Evolutionary conservation across 2,797 vertebrate genomes (phyloP).

Genomic region (Sebastes goodei): DNA sequence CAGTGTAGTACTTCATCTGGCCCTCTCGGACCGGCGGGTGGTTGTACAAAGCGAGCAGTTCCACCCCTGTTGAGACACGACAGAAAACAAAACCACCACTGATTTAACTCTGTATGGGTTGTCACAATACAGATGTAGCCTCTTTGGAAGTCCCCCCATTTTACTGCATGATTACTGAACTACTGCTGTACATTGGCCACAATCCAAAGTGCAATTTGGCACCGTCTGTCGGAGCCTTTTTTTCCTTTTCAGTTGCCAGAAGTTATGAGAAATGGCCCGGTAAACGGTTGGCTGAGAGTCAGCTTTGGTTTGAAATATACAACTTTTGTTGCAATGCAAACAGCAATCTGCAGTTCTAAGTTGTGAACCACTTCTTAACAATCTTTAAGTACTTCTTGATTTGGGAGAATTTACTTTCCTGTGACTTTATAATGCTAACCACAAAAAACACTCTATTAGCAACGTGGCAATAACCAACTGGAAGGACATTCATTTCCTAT

Average conservation of each 20-base stretch:
- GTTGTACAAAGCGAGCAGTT: constrained; percentile 93
- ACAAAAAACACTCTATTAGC: background rate
- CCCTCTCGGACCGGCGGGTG: constrained; percentile 84
- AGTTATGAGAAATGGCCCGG: background rate
- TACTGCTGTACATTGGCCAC: constrained; percentile 24
- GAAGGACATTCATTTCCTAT: constrained; percentile 36
- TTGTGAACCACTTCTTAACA: background rate
- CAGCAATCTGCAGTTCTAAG: background rate
- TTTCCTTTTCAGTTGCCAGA: constrained; percentile 21
- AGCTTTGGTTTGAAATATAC: background rate
- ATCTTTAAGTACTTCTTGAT: background rate
- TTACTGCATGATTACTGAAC: constrained; percentile 25
- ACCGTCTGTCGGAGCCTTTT: constrained; percentile 20
- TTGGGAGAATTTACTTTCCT: background rate
- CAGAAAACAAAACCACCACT: background rate
- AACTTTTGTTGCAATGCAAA: background rate
- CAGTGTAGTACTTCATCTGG: constrained; percentile 90
- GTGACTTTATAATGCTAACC: background rate
- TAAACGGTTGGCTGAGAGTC: constrained; percentile 25
- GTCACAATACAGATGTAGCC: constrained; percentile 22
- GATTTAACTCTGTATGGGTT: background rate
- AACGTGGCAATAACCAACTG: constrained; percentile 2
- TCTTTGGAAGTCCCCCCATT: constrained; percentile 12
- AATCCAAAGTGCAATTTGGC: constrained; percentile 41
- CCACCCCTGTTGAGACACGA: constrained; percentile 74